phyloP scores from a whole-genome alignment of 2,797 vertebrate species.

The Chiroxiphia lanceolata region DNA sequence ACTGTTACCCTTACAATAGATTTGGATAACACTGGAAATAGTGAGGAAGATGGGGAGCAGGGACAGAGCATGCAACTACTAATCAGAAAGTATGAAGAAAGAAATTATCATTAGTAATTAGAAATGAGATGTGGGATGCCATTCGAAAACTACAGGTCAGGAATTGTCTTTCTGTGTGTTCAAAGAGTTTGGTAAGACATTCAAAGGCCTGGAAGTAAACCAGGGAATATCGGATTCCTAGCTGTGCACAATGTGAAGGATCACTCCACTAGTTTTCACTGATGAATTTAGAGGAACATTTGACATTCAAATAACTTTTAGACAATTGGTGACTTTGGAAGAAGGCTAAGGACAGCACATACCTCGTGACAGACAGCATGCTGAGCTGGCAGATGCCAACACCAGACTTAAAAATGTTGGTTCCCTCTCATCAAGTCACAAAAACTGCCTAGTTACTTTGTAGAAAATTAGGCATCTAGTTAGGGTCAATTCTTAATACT shows the following conservation, averaged over 20 bases:
- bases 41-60: rapidly evolving
- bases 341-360: not conserved
- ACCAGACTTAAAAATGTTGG: not conserved
- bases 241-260: not conserved
- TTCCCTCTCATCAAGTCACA: not conserved
- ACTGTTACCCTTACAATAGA: not conserved
- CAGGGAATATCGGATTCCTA: not conserved
- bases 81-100: not conserved
- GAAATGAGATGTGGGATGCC: not conserved
- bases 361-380: not conserved
- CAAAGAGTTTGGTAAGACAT: not conserved
- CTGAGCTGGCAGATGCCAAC: not conserved
- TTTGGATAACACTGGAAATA: not conserved
- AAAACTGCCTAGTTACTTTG: not conserved
- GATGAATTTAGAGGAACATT: not conserved
- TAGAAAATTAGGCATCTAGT: not conserved
- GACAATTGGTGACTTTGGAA: not conserved
- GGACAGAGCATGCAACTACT: not conserved
- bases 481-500: not conserved
- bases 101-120: not conserved
- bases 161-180: not conserved
- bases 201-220: not conserved
- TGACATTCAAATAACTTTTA: not conserved
- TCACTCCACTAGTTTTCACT: not conserved
- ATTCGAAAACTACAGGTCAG: not conserved